These are phyloP conservation scores for Cosmia pyralina DNA, from an alignment of 2,888 invertebrate genomes.

Conservation along the genomic window DNA sequence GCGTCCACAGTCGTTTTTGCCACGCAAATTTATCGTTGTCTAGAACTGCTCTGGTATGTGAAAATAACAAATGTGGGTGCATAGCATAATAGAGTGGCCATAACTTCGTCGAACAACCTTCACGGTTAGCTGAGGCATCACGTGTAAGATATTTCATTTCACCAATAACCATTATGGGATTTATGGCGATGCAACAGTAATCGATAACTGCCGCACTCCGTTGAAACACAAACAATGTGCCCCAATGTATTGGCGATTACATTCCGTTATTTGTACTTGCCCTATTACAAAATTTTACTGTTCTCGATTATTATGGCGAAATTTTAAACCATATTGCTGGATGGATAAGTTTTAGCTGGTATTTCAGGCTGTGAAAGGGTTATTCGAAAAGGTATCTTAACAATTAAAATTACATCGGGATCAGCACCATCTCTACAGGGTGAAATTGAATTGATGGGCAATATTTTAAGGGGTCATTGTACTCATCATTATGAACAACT, in stretches of 20 bases:
- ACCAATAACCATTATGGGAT: slow-evolving; percentile 75
- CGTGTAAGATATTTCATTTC: slow-evolving; percentile 73
- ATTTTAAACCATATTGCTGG: neutral
- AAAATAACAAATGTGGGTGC: neutral
- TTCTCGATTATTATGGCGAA: slow-evolving; percentile 7
- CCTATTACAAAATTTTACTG: slow-evolving; percentile 6
- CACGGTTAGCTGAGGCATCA: slow-evolving; percentile 64
- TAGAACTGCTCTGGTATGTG: neutral
- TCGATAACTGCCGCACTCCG: slow-evolving; percentile 68
- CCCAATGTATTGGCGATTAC: slow-evolving; percentile 47
- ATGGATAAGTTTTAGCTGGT: neutral
- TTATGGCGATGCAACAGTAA: slow-evolving; percentile 75
- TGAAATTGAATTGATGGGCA: too few relatives aligned
- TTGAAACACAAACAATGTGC: slow-evolving; percentile 58
- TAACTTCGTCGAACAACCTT: slow-evolving; percentile 58
- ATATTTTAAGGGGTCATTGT: too few relatives aligned
- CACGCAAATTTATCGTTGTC: neutral
- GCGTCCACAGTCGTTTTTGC: neutral
- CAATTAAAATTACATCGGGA: neutral
- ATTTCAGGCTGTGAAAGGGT: neutral
- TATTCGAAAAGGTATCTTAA: neutral
- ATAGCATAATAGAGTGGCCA: slow-evolving; percentile 17
- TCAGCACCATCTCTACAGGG: neutral
- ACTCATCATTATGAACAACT: too few relatives aligned
- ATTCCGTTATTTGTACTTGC: slow-evolving; percentile 45